Evolutionary conservation across 2,113 vertebrate genomes (phyloP).

Genomic region (Scomber colias): DNA sequence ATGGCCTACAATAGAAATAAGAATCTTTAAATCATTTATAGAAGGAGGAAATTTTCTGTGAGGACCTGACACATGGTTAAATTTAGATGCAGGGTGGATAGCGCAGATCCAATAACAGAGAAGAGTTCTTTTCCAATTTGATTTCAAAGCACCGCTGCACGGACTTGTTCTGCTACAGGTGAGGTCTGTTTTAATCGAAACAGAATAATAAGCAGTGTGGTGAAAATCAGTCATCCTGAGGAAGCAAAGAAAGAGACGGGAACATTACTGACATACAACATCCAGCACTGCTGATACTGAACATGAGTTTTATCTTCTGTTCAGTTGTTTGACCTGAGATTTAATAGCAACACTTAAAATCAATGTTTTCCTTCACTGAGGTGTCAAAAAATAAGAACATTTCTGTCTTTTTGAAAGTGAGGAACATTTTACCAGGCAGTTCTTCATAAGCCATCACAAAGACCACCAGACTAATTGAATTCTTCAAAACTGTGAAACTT

Average conservation of each 20-base stretch:
- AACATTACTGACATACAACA: not conserved
- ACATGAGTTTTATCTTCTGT: conserved; percentile 1
- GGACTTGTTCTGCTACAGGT: conserved; percentile 25
- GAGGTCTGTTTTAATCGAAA: conserved; percentile 23
- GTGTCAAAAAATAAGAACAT: not conserved
- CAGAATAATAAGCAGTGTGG: conserved; percentile 17
- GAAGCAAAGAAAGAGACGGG: not conserved
- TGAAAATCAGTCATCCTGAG: not conserved
- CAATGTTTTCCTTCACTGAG: not conserved
- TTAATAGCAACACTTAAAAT: not conserved
- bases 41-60: conserved; percentile 18
- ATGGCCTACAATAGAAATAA: conserved; percentile 17
- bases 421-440: not conserved
- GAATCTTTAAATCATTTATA: conserved; percentile 29
- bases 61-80: conserved; percentile 4
- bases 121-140: conserved; percentile 43
- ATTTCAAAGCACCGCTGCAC: conserved; percentile 28
- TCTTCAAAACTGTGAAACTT: not conserved
- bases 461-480: not conserved
- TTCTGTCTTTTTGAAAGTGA: not conserved
- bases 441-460: too few relatives aligned
- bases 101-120: conserved; percentile 27
- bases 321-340: not conserved
- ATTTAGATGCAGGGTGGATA: conserved; percentile 29
- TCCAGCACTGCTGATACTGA: not conserved